A percentile compares a stretch with the other conserved stretches of the same genome.
These are phyloP conservation scores for Monochamus saltuarius DNA, from an alignment of 1,140 invertebrate species.

Conservation along the genomic window DNA sequence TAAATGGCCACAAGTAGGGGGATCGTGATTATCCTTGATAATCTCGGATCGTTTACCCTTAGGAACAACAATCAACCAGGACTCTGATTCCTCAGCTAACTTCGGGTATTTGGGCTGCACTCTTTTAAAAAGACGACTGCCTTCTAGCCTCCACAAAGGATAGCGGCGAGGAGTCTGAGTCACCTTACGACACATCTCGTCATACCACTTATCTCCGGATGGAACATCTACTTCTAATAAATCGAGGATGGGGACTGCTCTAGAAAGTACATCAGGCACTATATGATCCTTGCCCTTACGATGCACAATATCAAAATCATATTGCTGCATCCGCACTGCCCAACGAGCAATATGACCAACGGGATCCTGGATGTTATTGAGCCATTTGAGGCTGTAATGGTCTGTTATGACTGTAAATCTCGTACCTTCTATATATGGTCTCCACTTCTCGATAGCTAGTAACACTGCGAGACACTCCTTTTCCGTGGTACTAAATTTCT, in stretches of 20 bases:
- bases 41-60: no score
- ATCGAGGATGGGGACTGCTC: not conserved
- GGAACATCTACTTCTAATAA: not conserved
- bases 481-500: conserved; percentile 20
- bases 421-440: conserved; percentile 46
- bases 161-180: no score
- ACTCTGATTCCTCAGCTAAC: not conserved
- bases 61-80: no score
- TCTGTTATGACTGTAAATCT: conserved; percentile 52
- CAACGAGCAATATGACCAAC: conserved; percentile 50
- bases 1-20: no score
- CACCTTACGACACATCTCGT: no score
- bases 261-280: conserved; percentile 42
- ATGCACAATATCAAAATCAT: conserved; percentile 49
- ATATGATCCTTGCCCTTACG: conserved; percentile 43
- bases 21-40: no score
- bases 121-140: no score
- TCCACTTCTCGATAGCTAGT: conserved; percentile 21
- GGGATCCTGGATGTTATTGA: conserved; percentile 49
- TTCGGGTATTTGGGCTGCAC: no score
- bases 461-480: conserved; percentile 23
- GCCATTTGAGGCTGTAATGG: conserved; percentile 52
- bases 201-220: not conserved
- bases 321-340: conserved; percentile 49
- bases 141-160: no score